Evolutionary conservation across 2,888 invertebrate genomes (phyloP).

Genomic region (Hydrotaea diabolus): DNA sequence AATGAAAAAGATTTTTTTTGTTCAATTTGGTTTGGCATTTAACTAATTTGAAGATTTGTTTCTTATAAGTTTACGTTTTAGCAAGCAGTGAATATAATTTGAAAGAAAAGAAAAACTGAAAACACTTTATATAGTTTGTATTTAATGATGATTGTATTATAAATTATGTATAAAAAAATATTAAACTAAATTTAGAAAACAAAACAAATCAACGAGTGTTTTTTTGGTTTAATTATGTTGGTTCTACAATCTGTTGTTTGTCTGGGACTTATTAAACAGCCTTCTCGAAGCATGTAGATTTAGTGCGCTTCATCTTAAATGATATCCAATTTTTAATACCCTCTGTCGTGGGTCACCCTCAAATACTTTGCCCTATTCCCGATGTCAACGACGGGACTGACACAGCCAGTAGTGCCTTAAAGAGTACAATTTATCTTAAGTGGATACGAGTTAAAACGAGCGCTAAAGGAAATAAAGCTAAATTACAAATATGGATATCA

Average conservation of each 20-base stretch:
- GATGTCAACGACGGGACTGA: too few species aligned
- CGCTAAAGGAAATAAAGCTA: too few species aligned
- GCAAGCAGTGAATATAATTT: conserved; percentile 33
- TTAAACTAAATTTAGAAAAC: conserved; percentile 54
- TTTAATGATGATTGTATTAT: conserved; percentile 50
- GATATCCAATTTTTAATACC: too few species aligned
- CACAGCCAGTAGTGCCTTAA: too few species aligned
- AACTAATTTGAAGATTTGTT: conserved; percentile 28
- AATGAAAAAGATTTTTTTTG: background rate
- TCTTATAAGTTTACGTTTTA: conserved; percentile 45
- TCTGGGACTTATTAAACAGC: background rate
- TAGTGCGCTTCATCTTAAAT: too few species aligned
- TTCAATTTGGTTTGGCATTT: conserved; percentile 24
- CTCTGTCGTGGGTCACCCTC: too few species aligned
- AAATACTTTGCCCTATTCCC: too few species aligned
- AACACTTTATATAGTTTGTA: conserved; percentile 45
- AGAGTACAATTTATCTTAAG: too few species aligned
- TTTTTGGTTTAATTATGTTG: background rate
- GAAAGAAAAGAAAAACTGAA: conserved; percentile 39
- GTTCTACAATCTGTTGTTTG: conserved; percentile 15
- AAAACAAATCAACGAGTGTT: background rate
- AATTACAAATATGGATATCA: too few species aligned
- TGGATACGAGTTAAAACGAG: too few species aligned
- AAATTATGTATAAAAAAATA: conserved; percentile 56
- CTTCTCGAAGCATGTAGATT: too few species aligned